Percentiles rank a stretch among this genome's conserved stretches.
These are phyloP conservation scores for Diadromus collaris DNA, from an alignment of 2,888 invertebrate genomes.

Conservation along the genomic window DNA sequence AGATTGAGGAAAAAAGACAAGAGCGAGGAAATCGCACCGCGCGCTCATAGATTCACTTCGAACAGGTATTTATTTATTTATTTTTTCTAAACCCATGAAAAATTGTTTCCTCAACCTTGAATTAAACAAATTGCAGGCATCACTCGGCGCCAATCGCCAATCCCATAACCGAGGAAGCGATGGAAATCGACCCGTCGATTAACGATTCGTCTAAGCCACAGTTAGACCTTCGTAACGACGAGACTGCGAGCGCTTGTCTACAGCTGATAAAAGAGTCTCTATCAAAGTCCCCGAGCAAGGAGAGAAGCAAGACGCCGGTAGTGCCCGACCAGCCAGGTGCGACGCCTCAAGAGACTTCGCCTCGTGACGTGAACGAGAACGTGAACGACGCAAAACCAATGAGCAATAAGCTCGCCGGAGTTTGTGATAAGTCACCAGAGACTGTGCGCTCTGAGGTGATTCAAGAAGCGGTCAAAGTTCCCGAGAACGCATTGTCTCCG, in stretches of 20 bases:
- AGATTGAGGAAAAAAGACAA: conserved; percentile 79
- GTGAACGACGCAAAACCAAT: conserved; percentile 53
- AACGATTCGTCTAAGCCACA: conserved; percentile 62
- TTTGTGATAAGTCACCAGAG: conserved; percentile 66
- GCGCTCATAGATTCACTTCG: conserved; percentile 70
- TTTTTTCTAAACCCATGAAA: background rate
- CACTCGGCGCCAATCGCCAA: conserved; percentile 75
- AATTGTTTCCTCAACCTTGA: background rate
- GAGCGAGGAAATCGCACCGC: conserved; percentile 72
- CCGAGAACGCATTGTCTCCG: conserved; percentile 35
- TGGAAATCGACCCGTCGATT: conserved; percentile 72
- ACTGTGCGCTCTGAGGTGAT: conserved; percentile 55
- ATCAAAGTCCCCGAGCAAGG: conserved; percentile 76
- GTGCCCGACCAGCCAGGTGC: conserved; percentile 73
- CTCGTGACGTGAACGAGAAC: conserved; percentile 58
- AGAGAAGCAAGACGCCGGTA: conserved; percentile 78
- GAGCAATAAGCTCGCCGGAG: conserved; percentile 63
- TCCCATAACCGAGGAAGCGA: conserved; percentile 74
- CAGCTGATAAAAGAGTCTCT: conserved; percentile 80
- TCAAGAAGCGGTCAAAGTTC: conserved; percentile 53
- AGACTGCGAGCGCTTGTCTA: conserved; percentile 78
- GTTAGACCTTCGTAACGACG: conserved; percentile 67
- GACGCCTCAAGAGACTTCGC: conserved; percentile 57
- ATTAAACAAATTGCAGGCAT: conserved; percentile 66
- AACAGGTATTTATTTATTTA: conserved; percentile 62